A percentile compares a stretch with the other conserved stretches of the same genome.
Evolutionary conservation across 1,140 invertebrate genomes (phyloP).

Genomic region (Drosophila azteca): DNA sequence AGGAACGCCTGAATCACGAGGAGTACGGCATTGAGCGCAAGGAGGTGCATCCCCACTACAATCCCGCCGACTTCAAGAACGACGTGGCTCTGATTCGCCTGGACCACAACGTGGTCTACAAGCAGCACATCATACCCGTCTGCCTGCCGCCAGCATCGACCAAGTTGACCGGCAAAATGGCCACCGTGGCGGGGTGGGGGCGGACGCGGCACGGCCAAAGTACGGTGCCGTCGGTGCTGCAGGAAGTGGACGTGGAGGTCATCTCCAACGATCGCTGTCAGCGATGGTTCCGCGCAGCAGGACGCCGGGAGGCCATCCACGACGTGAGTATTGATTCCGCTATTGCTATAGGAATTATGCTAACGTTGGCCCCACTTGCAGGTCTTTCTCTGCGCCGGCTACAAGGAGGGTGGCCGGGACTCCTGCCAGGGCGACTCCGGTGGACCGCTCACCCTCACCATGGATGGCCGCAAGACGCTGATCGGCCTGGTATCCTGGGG

Average conservation of each 20-base stretch:
- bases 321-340: constrained; percentile 86
- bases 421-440: constrained; percentile 88
- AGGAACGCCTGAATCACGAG: constrained; percentile 92
- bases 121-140: constrained; percentile 94
- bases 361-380: background rate
- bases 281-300: constrained; percentile 94
- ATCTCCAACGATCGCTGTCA: constrained; percentile 96
- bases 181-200: constrained; percentile 96
- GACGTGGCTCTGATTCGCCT: constrained; percentile 94
- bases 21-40: constrained; percentile 94
- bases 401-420: constrained; percentile 88
- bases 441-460: constrained; percentile 91
- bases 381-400: constrained; percentile 94
- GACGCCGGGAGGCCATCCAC: constrained; percentile 94
- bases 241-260: constrained; percentile 93
- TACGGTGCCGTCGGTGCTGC: constrained; percentile 90
- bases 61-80: constrained; percentile 94
- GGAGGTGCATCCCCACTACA: constrained; percentile 95
- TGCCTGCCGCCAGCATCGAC: constrained; percentile 90
- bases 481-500: constrained; percentile 96
- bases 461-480: constrained; percentile 92
- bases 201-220: constrained; percentile 92
- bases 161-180: constrained; percentile 92
- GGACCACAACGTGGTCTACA: constrained; percentile 90
- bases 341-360: background rate